Evolutionary conservation across 1,140 invertebrate species (phyloP).

Genomic region (Sycophila sp.): DNA sequence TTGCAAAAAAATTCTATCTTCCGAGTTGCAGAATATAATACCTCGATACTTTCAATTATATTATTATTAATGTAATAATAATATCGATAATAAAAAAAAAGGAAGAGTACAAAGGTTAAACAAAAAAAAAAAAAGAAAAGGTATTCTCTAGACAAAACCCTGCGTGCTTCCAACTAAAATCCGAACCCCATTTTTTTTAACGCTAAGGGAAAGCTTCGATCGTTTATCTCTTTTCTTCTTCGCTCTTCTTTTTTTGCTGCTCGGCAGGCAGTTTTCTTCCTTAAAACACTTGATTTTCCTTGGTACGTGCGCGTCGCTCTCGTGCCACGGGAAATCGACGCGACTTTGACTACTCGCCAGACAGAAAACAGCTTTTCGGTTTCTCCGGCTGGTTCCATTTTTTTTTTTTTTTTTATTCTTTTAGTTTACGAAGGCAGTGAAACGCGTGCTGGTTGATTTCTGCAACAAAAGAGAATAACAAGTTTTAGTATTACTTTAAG

Average conservation of each 20-base stretch:
- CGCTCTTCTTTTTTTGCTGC: not conserved
- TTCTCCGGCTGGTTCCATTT: constrained; percentile 22
- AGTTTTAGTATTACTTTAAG: too few species aligned
- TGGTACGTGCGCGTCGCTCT: not conserved
- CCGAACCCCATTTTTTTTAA: not conserved
- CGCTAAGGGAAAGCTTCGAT: not conserved
- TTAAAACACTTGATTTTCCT: too few species aligned
- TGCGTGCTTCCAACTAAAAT: not conserved
- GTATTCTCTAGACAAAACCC: not conserved
- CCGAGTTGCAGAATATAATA: constrained; percentile 13
- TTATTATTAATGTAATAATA: constrained; percentile 42
- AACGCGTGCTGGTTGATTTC: constrained; percentile 53
- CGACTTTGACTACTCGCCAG: constrained; percentile 7
- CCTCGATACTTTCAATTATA: constrained; percentile 23
- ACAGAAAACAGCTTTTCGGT: not conserved
- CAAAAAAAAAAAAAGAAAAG: constrained; percentile 24
- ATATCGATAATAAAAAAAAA: constrained; percentile 23
- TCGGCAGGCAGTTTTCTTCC: not conserved
- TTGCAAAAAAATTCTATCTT: not conserved
- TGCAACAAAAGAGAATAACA: constrained; percentile 45
- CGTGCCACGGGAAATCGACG: not conserved
- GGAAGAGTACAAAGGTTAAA: too few species aligned
- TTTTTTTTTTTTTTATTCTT: constrained; percentile 16
- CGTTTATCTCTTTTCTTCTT: not conserved
- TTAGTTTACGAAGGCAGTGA: constrained; percentile 50